phyloP scores from a whole-genome alignment of 2,797 vertebrate species.

The Meda fulgida region DNA sequence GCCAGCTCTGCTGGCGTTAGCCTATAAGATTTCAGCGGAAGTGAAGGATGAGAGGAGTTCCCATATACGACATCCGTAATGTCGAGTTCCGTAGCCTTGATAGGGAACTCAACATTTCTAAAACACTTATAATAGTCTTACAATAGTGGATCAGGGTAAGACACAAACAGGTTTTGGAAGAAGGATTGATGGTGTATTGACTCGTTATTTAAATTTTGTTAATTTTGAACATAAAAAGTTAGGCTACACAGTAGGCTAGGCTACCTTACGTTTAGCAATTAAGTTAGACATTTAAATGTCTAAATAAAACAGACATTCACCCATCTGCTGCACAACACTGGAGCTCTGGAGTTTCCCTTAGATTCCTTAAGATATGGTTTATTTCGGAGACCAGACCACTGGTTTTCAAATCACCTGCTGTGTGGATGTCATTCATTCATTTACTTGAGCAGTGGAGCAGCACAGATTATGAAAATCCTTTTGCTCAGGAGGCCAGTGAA shows the following conservation, averaged over 20 bases:
- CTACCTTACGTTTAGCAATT: background rate
- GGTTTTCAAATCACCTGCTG: background rate
- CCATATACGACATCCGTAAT: no score
- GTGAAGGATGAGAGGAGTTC: no score
- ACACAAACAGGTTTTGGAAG: background rate
- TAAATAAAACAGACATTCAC: background rate
- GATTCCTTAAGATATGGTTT: background rate
- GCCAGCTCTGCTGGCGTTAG: no score
- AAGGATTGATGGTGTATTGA: background rate
- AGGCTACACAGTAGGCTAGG: background rate
- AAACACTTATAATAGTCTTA: background rate
- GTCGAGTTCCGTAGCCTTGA: no score
- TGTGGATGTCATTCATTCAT: background rate
- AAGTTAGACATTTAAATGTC: background rate
- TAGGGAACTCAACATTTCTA: no score
- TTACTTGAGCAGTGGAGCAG: background rate
- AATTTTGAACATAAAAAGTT: background rate
- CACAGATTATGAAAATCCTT: background rate
- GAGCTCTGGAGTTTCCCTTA: background rate
- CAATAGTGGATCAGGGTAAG: background rate
- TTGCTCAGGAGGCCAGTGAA: conserved; percentile 21
- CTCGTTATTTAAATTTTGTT: background rate
- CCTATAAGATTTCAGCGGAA: no score
- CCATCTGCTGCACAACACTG: background rate
- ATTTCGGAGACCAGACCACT: background rate